Percentiles rank a stretch among this genome's conserved stretches.
phyloP scores from a whole-genome alignment of 2,113 vertebrate genomes.

The Nannobrachium achirus region DNA sequence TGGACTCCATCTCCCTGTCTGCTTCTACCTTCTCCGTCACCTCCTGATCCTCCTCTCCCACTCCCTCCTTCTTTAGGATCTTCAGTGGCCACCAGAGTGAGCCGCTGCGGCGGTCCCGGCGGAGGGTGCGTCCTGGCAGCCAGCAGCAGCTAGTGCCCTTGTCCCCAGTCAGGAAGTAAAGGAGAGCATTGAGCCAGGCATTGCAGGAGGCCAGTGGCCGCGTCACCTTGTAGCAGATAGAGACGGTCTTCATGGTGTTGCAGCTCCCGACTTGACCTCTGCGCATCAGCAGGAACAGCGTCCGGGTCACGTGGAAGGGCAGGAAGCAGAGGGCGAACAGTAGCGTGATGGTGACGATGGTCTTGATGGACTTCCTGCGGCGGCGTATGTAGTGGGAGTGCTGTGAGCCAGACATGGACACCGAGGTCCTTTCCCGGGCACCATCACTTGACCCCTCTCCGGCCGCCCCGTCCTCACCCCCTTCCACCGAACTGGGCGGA shows the following conservation, averaged over 20 bases:
- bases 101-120: constrained; percentile 43
- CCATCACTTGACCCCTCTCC: constrained; percentile 33
- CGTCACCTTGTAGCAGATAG: constrained; percentile 86
- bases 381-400: constrained; percentile 77
- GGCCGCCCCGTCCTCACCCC: constrained; percentile 49
- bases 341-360: constrained; percentile 83
- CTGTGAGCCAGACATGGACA: constrained; percentile 71
- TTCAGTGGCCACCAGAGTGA: constrained; percentile 80
- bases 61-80: constrained; percentile 68
- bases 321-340: constrained; percentile 84
- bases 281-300: constrained; percentile 82
- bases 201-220: constrained; percentile 84
- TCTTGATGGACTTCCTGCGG: constrained; percentile 82
- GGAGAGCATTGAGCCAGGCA: constrained; percentile 84
- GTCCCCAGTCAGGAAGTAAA: constrained; percentile 85
- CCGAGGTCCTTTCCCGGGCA: constrained; percentile 52
- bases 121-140: constrained; percentile 42
- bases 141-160: constrained; percentile 75
- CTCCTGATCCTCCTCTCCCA: constrained; percentile 69
- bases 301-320: constrained; percentile 84
- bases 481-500: constrained; percentile 59
- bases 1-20: constrained; percentile 68
- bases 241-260: constrained; percentile 75
- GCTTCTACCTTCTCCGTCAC: constrained; percentile 55
- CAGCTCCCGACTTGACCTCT: constrained; percentile 72